Percentiles rank a stretch among this genome's conserved stretches.
Evolutionary conservation across 2,888 invertebrate species (phyloP).

Genomic region (Heliconius ismenius): DNA sequence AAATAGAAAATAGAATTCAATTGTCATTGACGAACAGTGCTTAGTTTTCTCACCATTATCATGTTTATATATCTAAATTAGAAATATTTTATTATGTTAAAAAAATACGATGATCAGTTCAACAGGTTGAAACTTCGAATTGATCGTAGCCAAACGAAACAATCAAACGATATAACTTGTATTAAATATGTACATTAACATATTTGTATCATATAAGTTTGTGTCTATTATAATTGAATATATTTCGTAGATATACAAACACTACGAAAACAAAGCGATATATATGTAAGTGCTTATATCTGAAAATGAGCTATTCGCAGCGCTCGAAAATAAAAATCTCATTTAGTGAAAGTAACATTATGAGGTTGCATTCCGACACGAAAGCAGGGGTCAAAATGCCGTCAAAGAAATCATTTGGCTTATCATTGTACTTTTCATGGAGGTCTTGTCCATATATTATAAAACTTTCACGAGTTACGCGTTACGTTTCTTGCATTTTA

Average conservation of each 20-base stretch:
- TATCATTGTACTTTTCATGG: constrained; percentile 36
- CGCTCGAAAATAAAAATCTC: constrained; percentile 29
- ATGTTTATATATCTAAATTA: neutral
- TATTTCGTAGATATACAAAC: neutral
- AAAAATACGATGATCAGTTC: neutral
- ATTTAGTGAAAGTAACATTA: constrained; percentile 48
- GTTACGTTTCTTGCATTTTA: neutral
- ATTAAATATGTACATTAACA: no score
- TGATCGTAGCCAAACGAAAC: neutral
- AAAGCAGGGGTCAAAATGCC: constrained; percentile 45
- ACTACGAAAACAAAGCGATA: neutral
- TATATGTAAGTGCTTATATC: neutral
- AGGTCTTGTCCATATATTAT: neutral
- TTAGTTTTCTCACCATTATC: neutral
- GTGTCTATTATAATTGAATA: no score
- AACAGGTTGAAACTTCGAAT: no score
- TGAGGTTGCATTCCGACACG: constrained; percentile 48
- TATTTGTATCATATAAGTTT: no score
- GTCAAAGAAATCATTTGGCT: constrained; percentile 35
- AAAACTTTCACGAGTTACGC: neutral
- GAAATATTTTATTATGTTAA: neutral
- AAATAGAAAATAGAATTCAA: neutral
- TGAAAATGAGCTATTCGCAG: constrained; percentile 8
- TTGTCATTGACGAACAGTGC: neutral
- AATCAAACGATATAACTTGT: no score